Base-by-base conservation (phyloP, 2,113 vertebrate genomes). In the Pluvianellus socialis region DNA sequence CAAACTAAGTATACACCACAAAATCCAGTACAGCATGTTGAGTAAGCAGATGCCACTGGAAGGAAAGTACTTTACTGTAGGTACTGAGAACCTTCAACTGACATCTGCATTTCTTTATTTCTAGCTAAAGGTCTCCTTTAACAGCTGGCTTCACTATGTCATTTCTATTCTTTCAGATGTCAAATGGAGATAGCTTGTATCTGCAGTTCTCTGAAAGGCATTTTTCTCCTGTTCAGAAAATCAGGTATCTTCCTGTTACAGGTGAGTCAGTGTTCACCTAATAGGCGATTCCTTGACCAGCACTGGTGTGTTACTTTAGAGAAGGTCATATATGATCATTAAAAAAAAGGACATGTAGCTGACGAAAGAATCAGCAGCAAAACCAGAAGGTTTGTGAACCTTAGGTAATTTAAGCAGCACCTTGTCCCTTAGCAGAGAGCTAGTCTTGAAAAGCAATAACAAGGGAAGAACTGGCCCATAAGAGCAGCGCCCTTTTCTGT, bases 191-290 rank as follows among this genome's bases (percentile, higher is more conserved):
- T 96, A 98, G 66, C 40, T 92, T 95, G 82, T 61, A 74, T 95
- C 61, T 76, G 49, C 19, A 66, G 56, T 92, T 92, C 35, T 81
- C 92, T 79, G 96, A 97, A 97, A 97, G 82, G 75, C 16, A 28
- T 61, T 95, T 92, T 96, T 92, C 88, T 92, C 95, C 95, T 94
- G 40, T 94, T 97, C 95, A 97, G 97, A 97, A 97, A 98, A 95
- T 67, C 10, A 47, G 14, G 93, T 98, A 94, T 97, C 95, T 98
- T 98, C 97, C 97, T 98, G 97, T 98, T 98, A 98, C 88, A 98
- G 93, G 91, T 98, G 96, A 96, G 97, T 96, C 97, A 86, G 94
- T 90, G 88, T 94, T 92, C 86, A 44, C 90, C 77, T 96, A 92
- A 66, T 80, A 89, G 61, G 80, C 42, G 24, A 96, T 98, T 98